Conservation (phyloP, 2,797 vertebrate genomes). For the Dicrostonyx torquatus region DNA sequence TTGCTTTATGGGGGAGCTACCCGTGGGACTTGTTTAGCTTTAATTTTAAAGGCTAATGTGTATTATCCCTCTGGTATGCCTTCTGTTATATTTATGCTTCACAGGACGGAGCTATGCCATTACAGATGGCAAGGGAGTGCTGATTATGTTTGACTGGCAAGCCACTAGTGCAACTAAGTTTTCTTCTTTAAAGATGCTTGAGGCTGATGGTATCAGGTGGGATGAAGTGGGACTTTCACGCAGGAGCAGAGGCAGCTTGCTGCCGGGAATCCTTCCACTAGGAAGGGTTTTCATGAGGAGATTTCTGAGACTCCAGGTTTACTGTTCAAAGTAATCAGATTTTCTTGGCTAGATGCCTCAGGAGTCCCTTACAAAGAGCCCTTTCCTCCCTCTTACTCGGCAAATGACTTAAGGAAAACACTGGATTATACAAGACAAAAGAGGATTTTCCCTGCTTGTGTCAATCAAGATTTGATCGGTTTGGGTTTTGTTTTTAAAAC, state of each 20-base stretch:
- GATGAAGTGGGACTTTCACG: slow-evolving; percentile 11
- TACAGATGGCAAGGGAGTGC: background rate
- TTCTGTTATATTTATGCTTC: slow-evolving; percentile 24
- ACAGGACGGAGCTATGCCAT: background rate
- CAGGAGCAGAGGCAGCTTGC: slow-evolving; percentile 35
- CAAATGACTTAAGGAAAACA: slow-evolving; percentile 70
- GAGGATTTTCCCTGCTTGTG: background rate
- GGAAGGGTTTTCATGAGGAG: slow-evolving; percentile 53
- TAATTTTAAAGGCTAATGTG: slow-evolving; percentile 38
- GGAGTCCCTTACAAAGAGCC: slow-evolving; percentile 49
- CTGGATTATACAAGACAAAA: slow-evolving; percentile 67
- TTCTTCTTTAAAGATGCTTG: slow-evolving; percentile 23
- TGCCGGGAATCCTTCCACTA: slow-evolving; percentile 11
- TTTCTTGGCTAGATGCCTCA: slow-evolving; percentile 55
- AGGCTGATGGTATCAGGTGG: background rate
- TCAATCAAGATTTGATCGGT: slow-evolving; percentile 51
- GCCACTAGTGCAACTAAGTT: background rate
- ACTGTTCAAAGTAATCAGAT: slow-evolving; percentile 66
- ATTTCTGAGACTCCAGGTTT: background rate
- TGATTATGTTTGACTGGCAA: background rate
- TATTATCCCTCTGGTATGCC: background rate
- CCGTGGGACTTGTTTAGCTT: background rate
- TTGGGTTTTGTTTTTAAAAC: slow-evolving; percentile 65
- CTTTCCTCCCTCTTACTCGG: slow-evolving; percentile 41
- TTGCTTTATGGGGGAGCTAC: background rate